These are phyloP conservation scores for Leptodactylus fallax DNA, from an alignment of 2,797 vertebrate species.

Conservation along the genomic window DNA sequence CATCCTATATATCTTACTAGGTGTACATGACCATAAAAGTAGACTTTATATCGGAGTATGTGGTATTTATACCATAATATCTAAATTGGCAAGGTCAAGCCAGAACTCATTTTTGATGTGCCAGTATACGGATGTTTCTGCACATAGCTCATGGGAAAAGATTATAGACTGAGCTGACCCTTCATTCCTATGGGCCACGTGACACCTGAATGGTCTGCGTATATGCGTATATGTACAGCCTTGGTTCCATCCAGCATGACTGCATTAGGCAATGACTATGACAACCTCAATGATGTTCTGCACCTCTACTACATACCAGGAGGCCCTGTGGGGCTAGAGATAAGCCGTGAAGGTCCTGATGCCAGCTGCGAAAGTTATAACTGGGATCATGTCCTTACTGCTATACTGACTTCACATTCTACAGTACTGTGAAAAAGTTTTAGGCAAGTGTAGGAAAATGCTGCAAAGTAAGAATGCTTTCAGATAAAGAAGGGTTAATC, in stretches of 20 bases:
- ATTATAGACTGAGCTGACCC: neutral
- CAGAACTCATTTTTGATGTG: no score
- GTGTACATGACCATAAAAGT: neutral
- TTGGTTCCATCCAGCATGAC: neutral
- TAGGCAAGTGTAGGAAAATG: no score
- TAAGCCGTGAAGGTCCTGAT: neutral
- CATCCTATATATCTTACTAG: no score
- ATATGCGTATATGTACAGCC: neutral
- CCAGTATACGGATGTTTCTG: neutral
- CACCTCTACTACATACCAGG: neutral
- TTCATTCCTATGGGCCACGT: neutral
- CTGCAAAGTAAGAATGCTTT: no score
- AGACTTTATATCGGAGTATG: neutral
- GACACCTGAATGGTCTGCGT: neutral
- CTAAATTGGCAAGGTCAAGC: neutral
- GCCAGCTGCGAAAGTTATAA: neutral
- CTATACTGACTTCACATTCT: neutral
- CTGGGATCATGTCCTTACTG: neutral
- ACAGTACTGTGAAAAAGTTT: neutral
- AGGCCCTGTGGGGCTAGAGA: neutral
- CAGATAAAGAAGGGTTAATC: no score
- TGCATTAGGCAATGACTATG: neutral
- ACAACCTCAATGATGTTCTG: neutral
- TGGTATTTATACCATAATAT: neutral
- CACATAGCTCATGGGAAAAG: neutral